Conservation (phyloP, 2,888 invertebrate species). For the Mimumesa dahlbomi region DNA sequence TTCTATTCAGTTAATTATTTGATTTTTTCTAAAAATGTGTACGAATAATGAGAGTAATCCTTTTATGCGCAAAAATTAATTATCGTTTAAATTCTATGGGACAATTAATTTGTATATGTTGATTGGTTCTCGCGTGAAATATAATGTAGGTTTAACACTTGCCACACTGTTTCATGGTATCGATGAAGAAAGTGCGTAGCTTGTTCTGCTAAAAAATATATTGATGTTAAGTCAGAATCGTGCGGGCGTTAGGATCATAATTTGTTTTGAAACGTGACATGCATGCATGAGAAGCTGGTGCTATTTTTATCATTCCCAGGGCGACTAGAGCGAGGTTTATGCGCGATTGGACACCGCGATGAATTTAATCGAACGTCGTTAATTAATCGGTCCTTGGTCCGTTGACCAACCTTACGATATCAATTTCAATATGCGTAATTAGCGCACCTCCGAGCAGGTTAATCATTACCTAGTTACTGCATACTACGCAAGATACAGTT, state of each 20-base stretch:
- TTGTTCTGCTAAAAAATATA: background rate
- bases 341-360: slow-evolving; percentile 33
- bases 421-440: slow-evolving; percentile 41
- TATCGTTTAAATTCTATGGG: too few relatives aligned
- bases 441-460: slow-evolving; percentile 13
- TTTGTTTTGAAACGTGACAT: slow-evolving; percentile 32
- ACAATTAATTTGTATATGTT: too few relatives aligned
- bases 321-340: too few relatives aligned
- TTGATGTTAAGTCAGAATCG: slow-evolving; percentile 19
- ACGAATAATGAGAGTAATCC: too few relatives aligned
- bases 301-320: slow-evolving; percentile 20
- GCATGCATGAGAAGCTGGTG: slow-evolving; percentile 20
- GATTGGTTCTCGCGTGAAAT: background rate
- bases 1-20: too few relatives aligned
- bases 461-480: slow-evolving; percentile 5
- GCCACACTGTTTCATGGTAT: background rate
- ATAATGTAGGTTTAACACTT: background rate
- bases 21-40: too few relatives aligned
- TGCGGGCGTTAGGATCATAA: slow-evolving; percentile 27
- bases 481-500: too few relatives aligned
- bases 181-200: slow-evolving; percentile 28
- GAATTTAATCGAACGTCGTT: slow-evolving; percentile 49
- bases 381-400: slow-evolving; percentile 42
- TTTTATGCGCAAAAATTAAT: too few relatives aligned
- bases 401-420: slow-evolving; percentile 29